Percentiles rank a stretch among this genome's conserved stretches.
These are phyloP conservation scores for Brachymystax lenok DNA, from an alignment of 2,797 vertebrate species.

Conservation along the genomic window DNA sequence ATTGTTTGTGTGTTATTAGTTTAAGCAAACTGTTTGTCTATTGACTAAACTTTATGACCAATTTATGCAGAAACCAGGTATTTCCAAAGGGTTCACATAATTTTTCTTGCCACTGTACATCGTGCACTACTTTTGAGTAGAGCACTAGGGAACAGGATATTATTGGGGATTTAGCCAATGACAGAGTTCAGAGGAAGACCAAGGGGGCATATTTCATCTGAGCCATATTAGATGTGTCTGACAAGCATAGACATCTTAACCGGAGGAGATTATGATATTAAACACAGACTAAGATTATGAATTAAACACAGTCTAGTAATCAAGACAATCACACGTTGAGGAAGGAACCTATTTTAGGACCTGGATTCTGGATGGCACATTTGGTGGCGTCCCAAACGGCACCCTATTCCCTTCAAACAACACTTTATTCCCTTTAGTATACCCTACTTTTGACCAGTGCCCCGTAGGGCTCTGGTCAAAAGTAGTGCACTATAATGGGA, in stretches of 20 bases:
- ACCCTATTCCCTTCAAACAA: neutral
- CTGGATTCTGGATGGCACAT: neutral
- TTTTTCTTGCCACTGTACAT: no score
- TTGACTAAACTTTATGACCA: no score
- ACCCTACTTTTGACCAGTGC: neutral
- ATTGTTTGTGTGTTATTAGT: no score
- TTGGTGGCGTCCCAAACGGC: neutral
- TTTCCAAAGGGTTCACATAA: no score
- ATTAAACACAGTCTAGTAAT: conserved; percentile 17
- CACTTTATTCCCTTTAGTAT: neutral
- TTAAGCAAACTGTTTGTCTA: no score
- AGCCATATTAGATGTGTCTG: neutral
- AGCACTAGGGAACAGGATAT: neutral
- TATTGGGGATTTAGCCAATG: neutral
- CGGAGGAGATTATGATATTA: conserved; percentile 10
- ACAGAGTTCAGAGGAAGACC: neutral
- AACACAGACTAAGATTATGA: conserved; percentile 23
- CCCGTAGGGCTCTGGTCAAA: neutral
- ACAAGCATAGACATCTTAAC: conserved; percentile 1
- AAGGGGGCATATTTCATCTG: neutral
- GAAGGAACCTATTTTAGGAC: neutral
- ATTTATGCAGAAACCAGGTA: no score
- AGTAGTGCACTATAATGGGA: neutral
- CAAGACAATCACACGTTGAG: neutral
- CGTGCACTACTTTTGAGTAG: neutral